Base-by-base conservation (phyloP, 1,140 invertebrate species). In the Battus philenor region DNA sequence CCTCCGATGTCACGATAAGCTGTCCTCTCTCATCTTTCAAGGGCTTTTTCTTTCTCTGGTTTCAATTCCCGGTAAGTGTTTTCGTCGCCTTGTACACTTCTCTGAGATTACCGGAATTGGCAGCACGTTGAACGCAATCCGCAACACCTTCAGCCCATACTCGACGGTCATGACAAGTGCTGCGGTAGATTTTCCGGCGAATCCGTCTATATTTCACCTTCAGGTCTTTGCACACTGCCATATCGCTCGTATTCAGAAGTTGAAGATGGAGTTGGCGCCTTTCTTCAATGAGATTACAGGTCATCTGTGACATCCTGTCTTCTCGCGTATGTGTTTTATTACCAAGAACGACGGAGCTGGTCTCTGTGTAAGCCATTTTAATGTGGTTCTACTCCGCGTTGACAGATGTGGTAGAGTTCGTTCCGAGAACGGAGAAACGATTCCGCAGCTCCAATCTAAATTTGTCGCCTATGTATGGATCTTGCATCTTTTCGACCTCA, bases 341-440 rank as follows among this genome's bases (percentile, higher is more conserved):
- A 0, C 41, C 47, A 4, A 44, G 12, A 10, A 33, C 20, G 18
- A 26, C 8, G 13, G 47, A 50, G 20, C 38, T 44, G n/a, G 31
- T 43, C 4, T 50, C 39, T 34, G 20, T 16, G 12, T 47, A 47
- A 12, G 15, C 44, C 12, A 29, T 34, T 26, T 47, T 47, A n/a
- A 47, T 27, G 44, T n/a, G 32, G 44, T 47, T 38, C 32, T 24
- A 38, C 22, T 47, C 20, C 13, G 7, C n/a, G n/a, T n/a, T n/a
- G n/a, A n/a, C n/a, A n/a, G n/a, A n/a, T n/a, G n/a, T n/a, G n/a
- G n/a, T n/a, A n/a, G n/a, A n/a, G n/a, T n/a, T n/a, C n/a, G n/a
- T n/a, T n/a, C n/a, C n/a, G n/a, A n/a, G n/a, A n/a, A n/a, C n/a
- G n/a, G n/a, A n/a, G n/a, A n/a, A n/a, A n/a, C n/a, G n/a, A n/a